Percentiles rank a stretch among this genome's conserved stretches.
These are phyloP conservation scores for Anolis apletophallus DNA, from an alignment of 2,797 vertebrate genomes.

Conservation along the genomic window DNA sequence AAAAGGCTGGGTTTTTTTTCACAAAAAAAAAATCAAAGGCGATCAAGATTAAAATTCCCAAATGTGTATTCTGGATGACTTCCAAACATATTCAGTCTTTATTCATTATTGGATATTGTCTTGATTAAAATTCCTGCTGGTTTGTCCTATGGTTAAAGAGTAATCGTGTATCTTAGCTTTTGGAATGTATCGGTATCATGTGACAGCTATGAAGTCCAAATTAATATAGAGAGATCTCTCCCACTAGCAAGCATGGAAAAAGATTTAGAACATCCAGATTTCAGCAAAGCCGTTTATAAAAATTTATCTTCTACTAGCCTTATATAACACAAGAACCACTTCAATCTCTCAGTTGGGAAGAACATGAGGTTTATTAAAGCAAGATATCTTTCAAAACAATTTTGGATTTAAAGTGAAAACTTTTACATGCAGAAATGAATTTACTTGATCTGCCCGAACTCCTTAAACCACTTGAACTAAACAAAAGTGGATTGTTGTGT, in stretches of 20 bases:
- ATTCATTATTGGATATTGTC: constrained; percentile 85
- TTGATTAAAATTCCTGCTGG: constrained; percentile 89
- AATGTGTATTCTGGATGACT: constrained; percentile 79
- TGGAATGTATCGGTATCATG: constrained; percentile 82
- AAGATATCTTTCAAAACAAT: constrained; percentile 61
- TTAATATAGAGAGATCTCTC: constrained; percentile 86
- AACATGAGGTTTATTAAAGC: constrained; percentile 62
- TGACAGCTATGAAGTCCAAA: constrained; percentile 77
- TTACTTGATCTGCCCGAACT: background rate
- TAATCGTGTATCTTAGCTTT: constrained; percentile 84
- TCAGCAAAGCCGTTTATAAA: constrained; percentile 71
- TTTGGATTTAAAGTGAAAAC: constrained; percentile 37
- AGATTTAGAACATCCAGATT: constrained; percentile 75
- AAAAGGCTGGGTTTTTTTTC: constrained; percentile 63
- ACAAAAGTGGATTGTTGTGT: background rate
- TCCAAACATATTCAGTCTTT: constrained; percentile 82
- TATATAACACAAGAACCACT: constrained; percentile 40
- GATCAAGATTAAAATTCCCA: constrained; percentile 83
- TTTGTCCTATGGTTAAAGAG: constrained; percentile 83
- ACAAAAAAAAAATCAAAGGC: constrained; percentile 81
- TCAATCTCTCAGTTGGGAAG: constrained; percentile 62
- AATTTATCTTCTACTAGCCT: constrained; percentile 61
- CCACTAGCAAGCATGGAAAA: constrained; percentile 81
- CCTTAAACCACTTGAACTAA: background rate
- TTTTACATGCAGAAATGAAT: constrained; percentile 30